phyloP scores from a whole-genome alignment of 2,888 invertebrate species.

The Petrolisthes manimaculis region DNA sequence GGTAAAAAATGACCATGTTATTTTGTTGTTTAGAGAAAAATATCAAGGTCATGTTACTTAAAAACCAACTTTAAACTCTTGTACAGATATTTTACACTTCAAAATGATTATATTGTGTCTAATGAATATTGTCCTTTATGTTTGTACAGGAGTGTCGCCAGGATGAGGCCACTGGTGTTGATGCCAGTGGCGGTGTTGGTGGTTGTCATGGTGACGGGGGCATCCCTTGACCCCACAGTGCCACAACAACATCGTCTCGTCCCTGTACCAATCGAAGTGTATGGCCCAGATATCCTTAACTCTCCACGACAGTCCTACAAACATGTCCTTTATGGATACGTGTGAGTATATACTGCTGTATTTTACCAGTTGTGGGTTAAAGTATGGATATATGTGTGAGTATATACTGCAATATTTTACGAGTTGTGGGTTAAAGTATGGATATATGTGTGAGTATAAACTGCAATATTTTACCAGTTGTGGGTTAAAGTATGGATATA shows the following conservation, averaged over 20 bases:
- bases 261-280: conserved; percentile 35
- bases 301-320: conserved; percentile 7
- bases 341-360: not conserved
- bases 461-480: not conserved
- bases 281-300: not conserved
- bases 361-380: not conserved
- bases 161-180: conserved; percentile 45
- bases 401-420: not conserved
- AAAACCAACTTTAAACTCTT: no score
- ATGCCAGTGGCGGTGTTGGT: conserved; percentile 27
- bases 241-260: not conserved
- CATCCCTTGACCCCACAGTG: not conserved
- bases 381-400: not conserved
- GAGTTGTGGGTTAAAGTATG: not conserved
- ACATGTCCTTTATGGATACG: conserved; percentile 46
- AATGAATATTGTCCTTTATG: not conserved
- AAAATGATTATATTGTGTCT: no score
- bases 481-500: not conserved
- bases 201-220: conserved; percentile 14
- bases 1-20: no score
- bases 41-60: no score
- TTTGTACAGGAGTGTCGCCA: not conserved
- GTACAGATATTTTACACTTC: no score
- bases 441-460: not conserved
- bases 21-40: no score